Conservation (phyloP, 2,888 invertebrate genomes). For the Lochmaea capreae region DNA sequence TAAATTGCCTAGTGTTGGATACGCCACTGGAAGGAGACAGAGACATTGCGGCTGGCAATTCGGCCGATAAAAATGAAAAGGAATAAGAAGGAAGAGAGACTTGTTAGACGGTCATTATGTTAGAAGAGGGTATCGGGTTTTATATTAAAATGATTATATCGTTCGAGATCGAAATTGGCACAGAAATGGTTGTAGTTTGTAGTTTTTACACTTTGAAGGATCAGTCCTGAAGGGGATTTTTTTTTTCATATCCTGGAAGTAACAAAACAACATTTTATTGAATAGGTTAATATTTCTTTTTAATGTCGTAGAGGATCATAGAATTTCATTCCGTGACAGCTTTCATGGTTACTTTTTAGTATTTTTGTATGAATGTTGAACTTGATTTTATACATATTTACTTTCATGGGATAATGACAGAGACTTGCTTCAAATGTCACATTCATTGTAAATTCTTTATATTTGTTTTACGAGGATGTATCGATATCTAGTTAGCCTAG, state of each 20-base stretch:
- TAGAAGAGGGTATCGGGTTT: conserved; percentile 14
- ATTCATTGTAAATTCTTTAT: too few relatives aligned
- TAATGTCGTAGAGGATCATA: too few relatives aligned
- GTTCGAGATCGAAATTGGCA: conserved; percentile 8
- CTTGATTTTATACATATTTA: too few relatives aligned
- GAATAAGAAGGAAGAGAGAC: conserved; percentile 9
- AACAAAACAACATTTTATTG: background rate
- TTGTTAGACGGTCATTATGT: conserved; percentile 25
- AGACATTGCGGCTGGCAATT: conserved; percentile 20
- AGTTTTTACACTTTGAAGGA: conserved; percentile 74
- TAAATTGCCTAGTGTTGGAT: background rate
- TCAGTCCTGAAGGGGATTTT: background rate
- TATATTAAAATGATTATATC: conserved; percentile 16
- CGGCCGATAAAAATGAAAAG: conserved; percentile 14
- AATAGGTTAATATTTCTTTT: background rate
- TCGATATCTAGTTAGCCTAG: too few relatives aligned
- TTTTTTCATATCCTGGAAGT: background rate
- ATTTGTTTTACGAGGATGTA: too few relatives aligned
- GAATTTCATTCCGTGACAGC: too few relatives aligned
- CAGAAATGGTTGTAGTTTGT: conserved; percentile 29
- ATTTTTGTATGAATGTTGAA: too few relatives aligned
- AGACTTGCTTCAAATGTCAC: too few relatives aligned
- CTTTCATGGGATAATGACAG: too few relatives aligned
- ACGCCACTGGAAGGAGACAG: background rate
- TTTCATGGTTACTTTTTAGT: too few relatives aligned